phyloP scores from a whole-genome alignment of 2,797 vertebrate species.

The Anisognathus igniventris region DNA sequence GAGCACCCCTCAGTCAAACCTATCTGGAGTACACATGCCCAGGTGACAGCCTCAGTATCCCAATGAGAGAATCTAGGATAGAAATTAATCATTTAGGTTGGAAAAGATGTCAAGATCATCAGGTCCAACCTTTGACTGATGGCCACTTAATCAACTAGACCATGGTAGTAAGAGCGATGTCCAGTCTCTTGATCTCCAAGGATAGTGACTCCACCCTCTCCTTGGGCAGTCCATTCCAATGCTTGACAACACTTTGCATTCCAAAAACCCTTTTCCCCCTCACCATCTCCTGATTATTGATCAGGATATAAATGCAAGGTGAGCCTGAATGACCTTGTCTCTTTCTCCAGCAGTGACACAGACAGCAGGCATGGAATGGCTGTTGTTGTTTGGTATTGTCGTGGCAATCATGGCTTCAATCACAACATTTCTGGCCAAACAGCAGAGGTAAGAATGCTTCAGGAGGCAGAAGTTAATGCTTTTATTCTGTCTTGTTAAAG shows the following conservation, averaged over 20 bases:
- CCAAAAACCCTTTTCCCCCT: neutral
- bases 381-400: neutral
- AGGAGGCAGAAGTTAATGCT: neutral
- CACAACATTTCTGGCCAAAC: slow-evolving; percentile 34
- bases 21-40: neutral
- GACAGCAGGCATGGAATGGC: neutral
- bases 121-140: neutral
- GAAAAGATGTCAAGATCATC: neutral
- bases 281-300: neutral
- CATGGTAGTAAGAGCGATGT: neutral
- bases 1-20: neutral
- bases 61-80: neutral
- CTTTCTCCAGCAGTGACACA: slow-evolving; percentile 14
- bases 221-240: neutral
- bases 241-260: neutral
- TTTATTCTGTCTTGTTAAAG: neutral
- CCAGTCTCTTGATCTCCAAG: neutral
- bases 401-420: neutral
- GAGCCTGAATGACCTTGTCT: neutral
- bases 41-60: neutral
- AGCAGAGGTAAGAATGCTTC: slow-evolving; percentile 42
- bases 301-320: neutral
- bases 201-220: neutral
- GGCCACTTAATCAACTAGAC: neutral
- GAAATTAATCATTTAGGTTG: neutral